Percentiles rank a stretch among this genome's conserved stretches.
These are phyloP conservation scores for Aplidium turbinatum DNA, from an alignment of 23 tunicate genomes.

Conservation along the genomic window DNA sequence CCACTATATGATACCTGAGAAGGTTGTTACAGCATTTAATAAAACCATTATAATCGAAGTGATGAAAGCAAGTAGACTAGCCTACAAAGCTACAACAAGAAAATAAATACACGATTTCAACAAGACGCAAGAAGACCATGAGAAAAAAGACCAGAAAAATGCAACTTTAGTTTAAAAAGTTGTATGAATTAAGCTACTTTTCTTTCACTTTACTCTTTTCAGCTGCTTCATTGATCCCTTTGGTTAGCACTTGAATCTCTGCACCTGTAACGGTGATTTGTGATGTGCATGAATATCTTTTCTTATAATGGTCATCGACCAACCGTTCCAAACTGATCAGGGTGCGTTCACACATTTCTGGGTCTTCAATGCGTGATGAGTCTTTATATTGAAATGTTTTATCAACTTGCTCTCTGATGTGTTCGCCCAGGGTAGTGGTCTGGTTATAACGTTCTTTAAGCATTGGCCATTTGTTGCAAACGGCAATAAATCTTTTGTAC, in stretches of 20 bases:
- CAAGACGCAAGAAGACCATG: neutral
- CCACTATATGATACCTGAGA: too few species aligned
- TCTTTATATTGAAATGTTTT: constrained; percentile 10
- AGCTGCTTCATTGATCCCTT: neutral
- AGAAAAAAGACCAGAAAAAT: neutral
- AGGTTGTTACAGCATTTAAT: too few species aligned
- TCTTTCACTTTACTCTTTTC: neutral
- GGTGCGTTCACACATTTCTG: constrained; percentile 26
- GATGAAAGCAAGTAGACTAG: too few species aligned
- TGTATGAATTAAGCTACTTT: neutral
- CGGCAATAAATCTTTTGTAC: constrained; percentile 17
- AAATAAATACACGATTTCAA: neutral
- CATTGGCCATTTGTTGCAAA: constrained; percentile 17
- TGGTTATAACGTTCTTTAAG: neutral
- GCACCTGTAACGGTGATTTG: neutral
- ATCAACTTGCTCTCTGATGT: constrained; percentile 19
- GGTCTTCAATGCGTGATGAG: constrained; percentile 6
- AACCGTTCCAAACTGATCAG: constrained; percentile 20
- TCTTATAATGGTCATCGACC: constrained; percentile 1
- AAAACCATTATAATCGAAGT: too few species aligned
- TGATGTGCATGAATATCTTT: constrained; percentile 6
- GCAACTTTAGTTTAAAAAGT: neutral
- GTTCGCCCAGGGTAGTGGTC: neutral
- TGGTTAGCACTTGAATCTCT: neutral
- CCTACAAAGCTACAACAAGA: neutral